Evolutionary conservation across 2,113 vertebrate genomes (phyloP), one percentile per base, ranked within the genome.

Genomic region (Brachyistius frenatus): DNA sequence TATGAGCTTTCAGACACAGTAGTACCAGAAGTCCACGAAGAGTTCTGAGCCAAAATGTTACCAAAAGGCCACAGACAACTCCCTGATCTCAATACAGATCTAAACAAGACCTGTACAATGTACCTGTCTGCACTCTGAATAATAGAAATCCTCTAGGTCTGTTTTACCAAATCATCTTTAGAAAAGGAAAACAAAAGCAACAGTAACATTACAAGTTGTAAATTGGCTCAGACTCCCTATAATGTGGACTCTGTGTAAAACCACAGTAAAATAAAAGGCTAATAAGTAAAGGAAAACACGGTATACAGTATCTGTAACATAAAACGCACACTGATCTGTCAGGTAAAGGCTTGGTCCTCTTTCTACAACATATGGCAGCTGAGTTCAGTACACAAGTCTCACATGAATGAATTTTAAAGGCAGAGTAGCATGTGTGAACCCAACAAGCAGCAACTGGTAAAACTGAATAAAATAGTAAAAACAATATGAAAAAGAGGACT

Each of bases 361-460:
- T 66, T 71, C 56, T 39, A 70, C 49, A 86, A 46, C 8, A 68
- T 69, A 78, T 86, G 81, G 85, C 81, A 81, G 37, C 62, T 0
- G 46, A 61, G 70, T 76, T 85, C 61, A 78, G 70, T 31, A 72
- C 62, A 86, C 69, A 80, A 44, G 13, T 74, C 57, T 68, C 62
- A 83, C 37, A 37, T 75, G 35, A 77, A 75, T 36, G 2, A 60
- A 44, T 37, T 66, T 41, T 32, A 61, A 62, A 67, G 63, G 63
- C 49, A 66, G 65, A 87, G 46, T 53, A 72, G 7, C 35, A 53
- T 54, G 64, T 70, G 54, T 56, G 60, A 81, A 86, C 54, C 69
- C 46, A 72, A 84, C 61, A 70, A 83, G 86, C 88, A 80, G 86
- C 79, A 78, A 76, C 73, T 56, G 13, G 36, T 62, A 66, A 76